Evolutionary conservation across 2,888 invertebrate species (phyloP).

Genomic region (Leptogaster cylindrica): DNA sequence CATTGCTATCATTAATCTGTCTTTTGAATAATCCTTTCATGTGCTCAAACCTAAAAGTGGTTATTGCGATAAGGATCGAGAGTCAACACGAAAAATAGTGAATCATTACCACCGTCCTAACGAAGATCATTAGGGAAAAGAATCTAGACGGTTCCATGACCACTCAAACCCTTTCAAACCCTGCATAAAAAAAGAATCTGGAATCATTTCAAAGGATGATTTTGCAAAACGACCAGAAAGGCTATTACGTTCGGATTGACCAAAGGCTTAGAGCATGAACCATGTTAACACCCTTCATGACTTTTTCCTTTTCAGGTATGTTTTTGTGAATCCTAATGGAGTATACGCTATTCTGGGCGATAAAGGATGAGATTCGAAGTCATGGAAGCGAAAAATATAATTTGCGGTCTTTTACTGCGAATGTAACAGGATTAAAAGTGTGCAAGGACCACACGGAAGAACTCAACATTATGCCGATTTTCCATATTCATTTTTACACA

Average conservation of each 20-base stretch:
- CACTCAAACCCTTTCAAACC: slow-evolving; percentile 12
- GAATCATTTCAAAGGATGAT: neutral
- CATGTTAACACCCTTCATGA: neutral
- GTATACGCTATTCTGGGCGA: neutral
- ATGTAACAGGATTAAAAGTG: neutral
- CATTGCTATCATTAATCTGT: slow-evolving; percentile 4
- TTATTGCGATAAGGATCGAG: slow-evolving; percentile 7
- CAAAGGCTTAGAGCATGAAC: neutral
- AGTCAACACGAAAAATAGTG: neutral
- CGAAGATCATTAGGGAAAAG: slow-evolving; percentile 2
- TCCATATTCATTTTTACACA: neutral
- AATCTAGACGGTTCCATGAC: neutral
- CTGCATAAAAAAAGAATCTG: neutral
- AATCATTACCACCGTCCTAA: slow-evolving; percentile 18
- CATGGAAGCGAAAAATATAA: slow-evolving; percentile 22
- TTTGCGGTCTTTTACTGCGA: neutral
- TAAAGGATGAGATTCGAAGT: neutral
- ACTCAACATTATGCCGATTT: neutral
- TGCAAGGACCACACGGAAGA: neutral
- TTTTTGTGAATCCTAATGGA: slow-evolving; percentile 1
- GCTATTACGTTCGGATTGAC: neutral
- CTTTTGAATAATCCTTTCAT: slow-evolving; percentile 4
- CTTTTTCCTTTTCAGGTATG: neutral
- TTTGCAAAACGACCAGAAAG: slow-evolving; percentile 6
- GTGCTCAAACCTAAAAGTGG: neutral